A percentile compares a stretch with the other conserved stretches of the same genome.
Evolutionary conservation across 2,888 invertebrate genomes (phyloP).

Genomic region (Sesamia inferens): DNA sequence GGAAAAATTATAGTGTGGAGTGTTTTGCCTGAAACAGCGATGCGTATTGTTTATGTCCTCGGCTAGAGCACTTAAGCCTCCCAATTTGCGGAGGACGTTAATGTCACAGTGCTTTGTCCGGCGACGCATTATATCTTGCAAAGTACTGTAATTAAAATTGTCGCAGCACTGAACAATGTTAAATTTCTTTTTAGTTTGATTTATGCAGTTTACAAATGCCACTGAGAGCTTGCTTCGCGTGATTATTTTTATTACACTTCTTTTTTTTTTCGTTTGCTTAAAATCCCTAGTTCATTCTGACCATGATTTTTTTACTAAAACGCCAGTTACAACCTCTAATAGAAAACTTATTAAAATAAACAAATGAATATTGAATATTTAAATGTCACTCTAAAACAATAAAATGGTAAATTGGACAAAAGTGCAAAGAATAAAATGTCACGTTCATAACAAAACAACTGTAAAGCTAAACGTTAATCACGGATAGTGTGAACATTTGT

Average conservation of each 20-base stretch:
- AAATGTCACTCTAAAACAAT: constrained; percentile 23
- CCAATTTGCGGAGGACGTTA: constrained; percentile 86
- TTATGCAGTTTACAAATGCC: constrained; percentile 16
- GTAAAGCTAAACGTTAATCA: constrained; percentile 73
- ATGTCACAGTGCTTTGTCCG: constrained; percentile 83
- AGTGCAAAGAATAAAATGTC: constrained; percentile 15
- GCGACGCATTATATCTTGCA: constrained; percentile 82
- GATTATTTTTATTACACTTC: background rate
- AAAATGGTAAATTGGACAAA: constrained; percentile 16
- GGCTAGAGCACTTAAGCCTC: constrained; percentile 84
- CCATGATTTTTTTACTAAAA: background rate
- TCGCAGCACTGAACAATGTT: constrained; percentile 68
- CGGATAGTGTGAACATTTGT: constrained; percentile 75
- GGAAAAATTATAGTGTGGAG: constrained; percentile 89
- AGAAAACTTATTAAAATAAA: background rate
- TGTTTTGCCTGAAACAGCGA: constrained; percentile 88
- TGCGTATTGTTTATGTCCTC: constrained; percentile 87
- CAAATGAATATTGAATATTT: constrained; percentile 1
- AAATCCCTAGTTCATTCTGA: background rate
- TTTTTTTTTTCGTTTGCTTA: background rate
- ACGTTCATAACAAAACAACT: constrained; percentile 43
- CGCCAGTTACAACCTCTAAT: background rate
- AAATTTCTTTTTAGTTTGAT: constrained; percentile 65
- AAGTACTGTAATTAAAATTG: constrained; percentile 85
- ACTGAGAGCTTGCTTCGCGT: constrained; percentile 9